These are phyloP conservation scores for Oncorhynchus mykiss DNA, from an alignment of 2,113 vertebrate genomes.

Conservation along the genomic window DNA sequence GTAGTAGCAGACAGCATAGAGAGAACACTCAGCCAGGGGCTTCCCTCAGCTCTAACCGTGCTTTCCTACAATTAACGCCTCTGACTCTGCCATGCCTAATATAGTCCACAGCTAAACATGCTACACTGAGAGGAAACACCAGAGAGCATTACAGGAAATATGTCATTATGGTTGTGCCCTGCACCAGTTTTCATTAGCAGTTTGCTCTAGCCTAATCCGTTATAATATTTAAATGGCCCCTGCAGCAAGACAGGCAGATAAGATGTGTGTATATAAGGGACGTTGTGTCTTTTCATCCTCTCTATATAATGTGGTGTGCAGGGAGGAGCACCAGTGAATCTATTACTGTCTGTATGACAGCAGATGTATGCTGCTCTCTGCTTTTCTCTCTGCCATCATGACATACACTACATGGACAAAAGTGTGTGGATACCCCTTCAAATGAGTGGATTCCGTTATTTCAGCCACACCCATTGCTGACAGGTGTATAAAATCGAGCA, in stretches of 20 bases:
- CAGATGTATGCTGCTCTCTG: constrained; percentile 50
- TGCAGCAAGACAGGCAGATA: too few species aligned
- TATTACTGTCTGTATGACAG: constrained; percentile 53
- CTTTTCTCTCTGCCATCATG: constrained; percentile 38
- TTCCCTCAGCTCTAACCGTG: neutral
- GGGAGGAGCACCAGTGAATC: constrained; percentile 43
- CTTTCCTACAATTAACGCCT: neutral
- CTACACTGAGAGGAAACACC: neutral
- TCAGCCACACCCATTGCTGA: too few species aligned
- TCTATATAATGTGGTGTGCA: constrained; percentile 16
- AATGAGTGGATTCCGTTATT: too few species aligned
- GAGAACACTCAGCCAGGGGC: neutral
- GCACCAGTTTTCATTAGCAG: neutral
- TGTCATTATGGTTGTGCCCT: neutral
- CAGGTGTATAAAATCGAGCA: too few species aligned
- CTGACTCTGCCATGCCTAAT: neutral
- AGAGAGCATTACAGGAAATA: neutral
- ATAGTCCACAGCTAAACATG: neutral
- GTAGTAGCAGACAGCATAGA: neutral
- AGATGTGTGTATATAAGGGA: constrained; percentile 3
- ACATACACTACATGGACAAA: neutral
- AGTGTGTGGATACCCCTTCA: too few species aligned
- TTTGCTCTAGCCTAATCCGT: neutral
- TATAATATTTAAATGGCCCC: too few species aligned
- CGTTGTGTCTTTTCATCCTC: constrained; percentile 4